phyloP scores from a whole-genome alignment of 2,888 invertebrate species.

The Carpatolechia fugitivella region DNA sequence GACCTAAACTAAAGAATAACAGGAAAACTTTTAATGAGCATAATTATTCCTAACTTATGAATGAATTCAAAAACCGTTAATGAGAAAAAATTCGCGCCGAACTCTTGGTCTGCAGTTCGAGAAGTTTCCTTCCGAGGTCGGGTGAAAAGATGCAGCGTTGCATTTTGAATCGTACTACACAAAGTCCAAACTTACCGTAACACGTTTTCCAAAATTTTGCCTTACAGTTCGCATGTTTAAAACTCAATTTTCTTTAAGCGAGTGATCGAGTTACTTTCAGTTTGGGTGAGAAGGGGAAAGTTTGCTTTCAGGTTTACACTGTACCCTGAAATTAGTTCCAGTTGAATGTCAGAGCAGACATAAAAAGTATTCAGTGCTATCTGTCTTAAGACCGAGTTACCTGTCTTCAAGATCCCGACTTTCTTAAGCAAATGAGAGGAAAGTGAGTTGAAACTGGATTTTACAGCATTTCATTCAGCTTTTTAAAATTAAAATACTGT shows the following conservation, averaged over 20 bases:
- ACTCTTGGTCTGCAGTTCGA: constrained; percentile 31
- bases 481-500: too few relatives aligned
- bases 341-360: constrained; percentile 54
- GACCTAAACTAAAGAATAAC: constrained; percentile 13
- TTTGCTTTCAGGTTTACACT: constrained; percentile 54
- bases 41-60: constrained; percentile 39
- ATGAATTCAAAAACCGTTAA: constrained; percentile 46
- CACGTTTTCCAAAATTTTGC: constrained; percentile 24
- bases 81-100: constrained; percentile 37
- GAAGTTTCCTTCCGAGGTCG: constrained; percentile 45
- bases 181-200: constrained; percentile 19
- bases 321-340: constrained; percentile 60
- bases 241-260: constrained; percentile 27
- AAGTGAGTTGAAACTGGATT: constrained; percentile 1
- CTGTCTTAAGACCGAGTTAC: constrained; percentile 10
- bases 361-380: constrained; percentile 42
- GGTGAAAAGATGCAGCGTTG: constrained; percentile 54
- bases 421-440: constrained; percentile 7
- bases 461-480: not conserved
- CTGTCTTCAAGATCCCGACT: constrained; percentile 7
- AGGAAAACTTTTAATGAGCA: constrained; percentile 31
- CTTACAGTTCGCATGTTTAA: constrained; percentile 27
- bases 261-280: constrained; percentile 18
- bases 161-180: constrained; percentile 29
- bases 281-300: constrained; percentile 31